Conservation (phyloP, 2,888 invertebrate species). For the Nomada fabriciana region DNA sequence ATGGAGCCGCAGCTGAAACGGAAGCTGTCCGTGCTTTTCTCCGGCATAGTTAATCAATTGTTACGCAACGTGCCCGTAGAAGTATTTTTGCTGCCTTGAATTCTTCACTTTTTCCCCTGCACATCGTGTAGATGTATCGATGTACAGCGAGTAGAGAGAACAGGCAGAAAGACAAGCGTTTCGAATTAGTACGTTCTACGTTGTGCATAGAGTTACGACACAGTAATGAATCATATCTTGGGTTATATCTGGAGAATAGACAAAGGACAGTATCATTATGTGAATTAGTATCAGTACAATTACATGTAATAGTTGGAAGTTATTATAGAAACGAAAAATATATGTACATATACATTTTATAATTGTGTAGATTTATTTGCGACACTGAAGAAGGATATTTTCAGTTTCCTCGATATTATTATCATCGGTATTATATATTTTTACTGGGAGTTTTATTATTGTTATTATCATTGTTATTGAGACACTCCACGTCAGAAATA, state of each 20-base stretch:
- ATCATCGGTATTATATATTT: too few relatives aligned
- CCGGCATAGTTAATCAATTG: slow-evolving; percentile 88
- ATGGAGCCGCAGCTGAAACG: slow-evolving; percentile 89
- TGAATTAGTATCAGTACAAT: slow-evolving; percentile 14
- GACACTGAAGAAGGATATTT: background rate
- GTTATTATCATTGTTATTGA: too few relatives aligned
- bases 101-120: background rate
- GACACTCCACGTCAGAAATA: too few relatives aligned
- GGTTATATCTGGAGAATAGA: slow-evolving; percentile 2
- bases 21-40: slow-evolving; percentile 88
- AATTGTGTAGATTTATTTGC: background rate
- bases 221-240: slow-evolving; percentile 17
- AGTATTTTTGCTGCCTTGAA: slow-evolving; percentile 85
- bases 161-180: background rate
- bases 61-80: slow-evolving; percentile 88
- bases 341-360: slow-evolving; percentile 28
- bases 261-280: background rate
- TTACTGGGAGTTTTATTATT: too few relatives aligned
- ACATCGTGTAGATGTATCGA: too few relatives aligned
- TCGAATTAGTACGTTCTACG: background rate
- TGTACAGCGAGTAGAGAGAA: background rate
- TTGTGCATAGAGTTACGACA: slow-evolving; percentile 22
- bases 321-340: slow-evolving; percentile 12
- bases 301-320: background rate
- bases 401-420: too few relatives aligned